Conservation (phyloP, 2,888 invertebrate genomes). For the Andricus curvator region DNA sequence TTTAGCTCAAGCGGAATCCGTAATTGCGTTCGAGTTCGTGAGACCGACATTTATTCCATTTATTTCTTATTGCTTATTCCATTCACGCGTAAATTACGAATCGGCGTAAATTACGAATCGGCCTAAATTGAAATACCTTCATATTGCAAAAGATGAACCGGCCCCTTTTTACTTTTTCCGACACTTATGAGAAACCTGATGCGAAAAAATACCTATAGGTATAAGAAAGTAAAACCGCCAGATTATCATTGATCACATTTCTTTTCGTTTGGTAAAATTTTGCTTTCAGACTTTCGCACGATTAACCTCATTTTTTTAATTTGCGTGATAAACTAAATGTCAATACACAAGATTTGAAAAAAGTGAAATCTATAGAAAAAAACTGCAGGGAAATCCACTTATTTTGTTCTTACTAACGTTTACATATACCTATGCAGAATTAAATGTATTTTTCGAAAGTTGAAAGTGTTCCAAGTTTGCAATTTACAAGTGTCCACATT, state of each 20-base stretch:
- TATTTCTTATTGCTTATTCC: not conserved
- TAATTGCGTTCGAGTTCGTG: not conserved
- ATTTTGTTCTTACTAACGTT: too few species aligned
- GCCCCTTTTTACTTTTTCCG: not conserved
- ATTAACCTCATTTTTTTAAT: not conserved
- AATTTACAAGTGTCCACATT: too few species aligned
- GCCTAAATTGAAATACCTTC: not conserved
- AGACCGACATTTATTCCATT: not conserved
- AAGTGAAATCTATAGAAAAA: not conserved
- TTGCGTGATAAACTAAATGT: not conserved
- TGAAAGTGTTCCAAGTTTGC: not conserved
- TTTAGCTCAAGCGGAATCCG: not conserved
- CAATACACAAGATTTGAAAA: not conserved
- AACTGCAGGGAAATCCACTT: too few species aligned
- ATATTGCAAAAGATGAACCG: not conserved
- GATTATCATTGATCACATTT: not conserved
- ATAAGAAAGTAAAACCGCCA: not conserved
- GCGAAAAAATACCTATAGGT: not conserved
- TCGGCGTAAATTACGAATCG: not conserved
- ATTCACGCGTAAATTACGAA: not conserved
- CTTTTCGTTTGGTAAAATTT: not conserved
- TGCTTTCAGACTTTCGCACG: not conserved
- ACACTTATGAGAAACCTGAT: not conserved
- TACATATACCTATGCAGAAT: too few species aligned
- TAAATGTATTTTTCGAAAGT: not conserved